Percentiles rank a stretch among this genome's conserved stretches.
Evolutionary conservation across 2,888 invertebrate genomes (phyloP).

Genomic region (Sinohyriopsis cumingii): DNA sequence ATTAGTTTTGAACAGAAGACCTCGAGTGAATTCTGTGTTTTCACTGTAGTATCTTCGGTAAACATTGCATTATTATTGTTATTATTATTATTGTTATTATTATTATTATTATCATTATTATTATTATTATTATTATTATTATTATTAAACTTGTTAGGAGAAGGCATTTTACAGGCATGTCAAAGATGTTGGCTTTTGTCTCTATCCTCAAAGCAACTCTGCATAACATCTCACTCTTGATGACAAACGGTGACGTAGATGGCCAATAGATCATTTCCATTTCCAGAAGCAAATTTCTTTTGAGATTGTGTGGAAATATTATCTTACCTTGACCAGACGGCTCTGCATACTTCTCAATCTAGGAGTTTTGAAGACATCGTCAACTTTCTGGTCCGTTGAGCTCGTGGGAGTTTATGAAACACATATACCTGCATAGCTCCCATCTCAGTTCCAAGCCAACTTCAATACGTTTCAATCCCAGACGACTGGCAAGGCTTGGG

Average conservation of each 20-base stretch:
- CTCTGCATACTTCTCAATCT: constrained; percentile 45
- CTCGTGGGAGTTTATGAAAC: constrained; percentile 28
- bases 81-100: no score
- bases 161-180: constrained; percentile 73
- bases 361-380: constrained; percentile 44
- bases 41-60: no score
- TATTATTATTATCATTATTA: no score
- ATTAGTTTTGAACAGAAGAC: no score
- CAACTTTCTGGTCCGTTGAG: constrained; percentile 38
- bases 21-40: no score
- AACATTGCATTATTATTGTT: no score
- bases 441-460: constrained; percentile 35
- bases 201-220: constrained; percentile 69
- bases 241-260: constrained; percentile 40
- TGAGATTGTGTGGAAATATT: constrained; percentile 59
- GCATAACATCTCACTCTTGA: constrained; percentile 45
- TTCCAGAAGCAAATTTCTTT: constrained; percentile 15
- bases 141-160: constrained; percentile 58
- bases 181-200: constrained; percentile 74
- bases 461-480: constrained; percentile 35
- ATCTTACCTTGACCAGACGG: constrained; percentile 62
- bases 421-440: constrained; percentile 22
- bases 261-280: constrained; percentile 22
- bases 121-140: no score
- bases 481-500: constrained; percentile 42